Evolutionary conservation across 2,888 invertebrate species (phyloP), one percentile per base, ranked within the genome.

Genomic region (Trachelus iudaicus): DNA sequence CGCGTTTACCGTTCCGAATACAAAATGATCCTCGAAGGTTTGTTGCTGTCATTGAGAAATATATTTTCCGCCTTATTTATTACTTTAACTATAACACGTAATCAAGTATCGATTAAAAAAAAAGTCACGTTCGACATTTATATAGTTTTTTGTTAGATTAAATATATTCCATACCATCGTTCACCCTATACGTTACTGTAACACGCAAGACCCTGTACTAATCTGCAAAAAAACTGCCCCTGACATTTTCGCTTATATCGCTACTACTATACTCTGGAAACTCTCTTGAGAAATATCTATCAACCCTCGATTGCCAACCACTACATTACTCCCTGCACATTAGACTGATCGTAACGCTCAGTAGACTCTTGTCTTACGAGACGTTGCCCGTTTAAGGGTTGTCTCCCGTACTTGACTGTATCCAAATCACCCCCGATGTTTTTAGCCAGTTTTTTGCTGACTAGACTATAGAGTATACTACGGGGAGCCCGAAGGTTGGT

Each of bases 1-100:
- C 76, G 74, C 34, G 77, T 73, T 78, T 75, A 69, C n/a, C 73
- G 56, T 73, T 75, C 69, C 35, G 80, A 85, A 83, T 85, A 85
- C 80, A 84, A 85, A 84, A 73, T 69, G 73, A 30, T 30, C 35
- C 13, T 73, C 34, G 56, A 56, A 23, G 23, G 56, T 56, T 56
- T 56, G 56, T 23, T 40, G 4, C 40, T 56, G 56, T 23, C 56
- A 56, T 56, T 9, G 23, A 56, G 0, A 40, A 4, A 56, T 56
- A 56, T 23, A 56, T 56, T 2, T 23, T 56, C 9, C 56, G 1
- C 56, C 23, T 56, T 56, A 56, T 56, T 56, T 56, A 56, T 56
- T 23, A 9, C 23, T 23, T 56, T 9, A 23, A 56, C 23, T 56
- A 23, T 23, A 23, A 15, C 56, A 56, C 9, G 23, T 56, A 56